Percentiles rank a stretch among this genome's conserved stretches.
Evolutionary conservation across 2,113 vertebrate genomes (phyloP).

Genomic region (Mungos mungo): DNA sequence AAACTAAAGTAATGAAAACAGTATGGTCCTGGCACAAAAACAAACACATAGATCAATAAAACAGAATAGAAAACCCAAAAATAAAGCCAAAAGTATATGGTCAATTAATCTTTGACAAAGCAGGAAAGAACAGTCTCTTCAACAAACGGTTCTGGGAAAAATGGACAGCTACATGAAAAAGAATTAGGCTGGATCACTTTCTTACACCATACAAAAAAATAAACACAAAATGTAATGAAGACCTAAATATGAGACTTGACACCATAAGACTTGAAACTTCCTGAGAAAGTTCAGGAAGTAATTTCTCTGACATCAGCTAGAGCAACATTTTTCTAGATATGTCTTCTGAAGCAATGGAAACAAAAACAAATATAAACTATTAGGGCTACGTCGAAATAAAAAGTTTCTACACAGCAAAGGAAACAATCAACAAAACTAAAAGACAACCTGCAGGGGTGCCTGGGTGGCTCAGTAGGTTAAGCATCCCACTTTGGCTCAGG

Average conservation of each 20-base stretch:
- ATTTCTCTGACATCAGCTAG: not conserved
- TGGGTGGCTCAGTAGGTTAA: too few relatives aligned
- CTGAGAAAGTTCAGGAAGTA: not conserved
- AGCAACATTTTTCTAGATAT: not conserved
- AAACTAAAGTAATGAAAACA: not conserved
- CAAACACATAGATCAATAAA: not conserved
- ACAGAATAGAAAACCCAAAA: not conserved
- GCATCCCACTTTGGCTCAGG: too few relatives aligned
- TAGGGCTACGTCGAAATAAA: not conserved
- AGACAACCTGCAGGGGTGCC: not conserved
- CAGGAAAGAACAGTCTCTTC: not conserved
- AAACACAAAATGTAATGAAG: not conserved
- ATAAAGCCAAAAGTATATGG: not conserved
- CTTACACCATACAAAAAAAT: not conserved
- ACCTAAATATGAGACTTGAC: not conserved
- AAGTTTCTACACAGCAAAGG: not conserved
- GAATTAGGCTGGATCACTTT: not conserved
- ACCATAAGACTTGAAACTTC: not conserved
- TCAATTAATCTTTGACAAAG: not conserved
- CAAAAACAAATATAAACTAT: not conserved
- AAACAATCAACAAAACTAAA: not conserved
- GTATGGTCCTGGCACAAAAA: not conserved
- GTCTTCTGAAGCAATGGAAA: not conserved
- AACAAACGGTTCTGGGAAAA: not conserved
- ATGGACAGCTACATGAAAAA: not conserved